Evolutionary conservation across 2,113 vertebrate genomes (phyloP).

Genomic region (Ahaetulla prasina): DNA sequence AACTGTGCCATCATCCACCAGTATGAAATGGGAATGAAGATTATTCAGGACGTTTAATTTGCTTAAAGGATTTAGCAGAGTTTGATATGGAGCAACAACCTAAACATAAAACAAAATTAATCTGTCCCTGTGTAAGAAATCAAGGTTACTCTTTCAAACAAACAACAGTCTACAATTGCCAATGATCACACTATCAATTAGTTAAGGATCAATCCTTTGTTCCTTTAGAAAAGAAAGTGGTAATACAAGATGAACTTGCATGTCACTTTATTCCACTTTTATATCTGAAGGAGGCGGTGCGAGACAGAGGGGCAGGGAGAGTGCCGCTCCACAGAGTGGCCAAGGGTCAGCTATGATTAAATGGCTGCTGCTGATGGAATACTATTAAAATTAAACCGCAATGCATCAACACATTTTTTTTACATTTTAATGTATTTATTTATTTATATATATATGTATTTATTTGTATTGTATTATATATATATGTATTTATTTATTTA

Average conservation of each 20-base stretch:
- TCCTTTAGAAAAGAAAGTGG: not conserved
- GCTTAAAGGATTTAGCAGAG: conserved; percentile 93
- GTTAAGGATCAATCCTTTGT: not conserved
- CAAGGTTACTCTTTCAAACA: not conserved
- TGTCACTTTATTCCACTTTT: not conserved
- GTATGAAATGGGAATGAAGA: conserved; percentile 95
- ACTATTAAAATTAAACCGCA: not conserved
- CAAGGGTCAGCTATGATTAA: not conserved
- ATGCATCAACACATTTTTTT: not conserved
- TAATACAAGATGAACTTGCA: not conserved
- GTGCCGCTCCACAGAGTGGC: not conserved
- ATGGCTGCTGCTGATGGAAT: not conserved
- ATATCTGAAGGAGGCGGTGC: not conserved
- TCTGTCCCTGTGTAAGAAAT: not conserved
- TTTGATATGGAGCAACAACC: conserved; percentile 96
- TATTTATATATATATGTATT: no score
- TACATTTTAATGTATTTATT: no score
- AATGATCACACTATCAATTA: not conserved
- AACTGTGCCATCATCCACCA: conserved; percentile 98
- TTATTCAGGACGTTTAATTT: conserved; percentile 97
- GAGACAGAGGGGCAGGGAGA: not conserved
- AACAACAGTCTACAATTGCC: not conserved
- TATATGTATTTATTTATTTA: no score
- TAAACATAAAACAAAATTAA: conserved; percentile 60
- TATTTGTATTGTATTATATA: no score